Conservation (phyloP, 2,888 invertebrate genomes). For the Dione vanillae region DNA sequence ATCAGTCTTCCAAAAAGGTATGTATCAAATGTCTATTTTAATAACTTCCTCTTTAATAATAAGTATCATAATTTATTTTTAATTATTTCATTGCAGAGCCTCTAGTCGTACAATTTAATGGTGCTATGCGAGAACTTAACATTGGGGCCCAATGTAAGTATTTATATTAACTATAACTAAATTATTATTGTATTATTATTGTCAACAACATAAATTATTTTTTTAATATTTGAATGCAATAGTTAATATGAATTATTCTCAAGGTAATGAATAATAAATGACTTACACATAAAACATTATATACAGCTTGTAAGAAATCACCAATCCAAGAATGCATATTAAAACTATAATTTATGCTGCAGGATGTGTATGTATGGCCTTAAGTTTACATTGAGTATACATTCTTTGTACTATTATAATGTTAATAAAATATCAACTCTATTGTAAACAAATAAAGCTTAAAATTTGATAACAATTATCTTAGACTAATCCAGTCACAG, state of each 20-base stretch:
- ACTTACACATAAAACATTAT: background rate
- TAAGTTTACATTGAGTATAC: slow-evolving; percentile 51
- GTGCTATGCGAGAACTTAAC: slow-evolving; percentile 64
- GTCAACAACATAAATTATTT: background rate
- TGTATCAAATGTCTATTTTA: slow-evolving; percentile 21
- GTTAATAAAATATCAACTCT: slow-evolving; percentile 11
- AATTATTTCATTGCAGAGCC: slow-evolving; percentile 61
- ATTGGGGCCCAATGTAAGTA: slow-evolving; percentile 69
- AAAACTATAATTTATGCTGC: slow-evolving; percentile 67
- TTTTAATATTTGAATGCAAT: background rate
- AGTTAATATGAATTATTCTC: background rate
- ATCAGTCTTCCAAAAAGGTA: slow-evolving; percentile 67
- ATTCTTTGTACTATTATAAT: slow-evolving; percentile 29
- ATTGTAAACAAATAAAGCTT: slow-evolving; percentile 23
- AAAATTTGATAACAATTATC: slow-evolving; percentile 31
- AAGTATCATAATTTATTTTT: slow-evolving; percentile 15
- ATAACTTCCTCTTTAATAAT: slow-evolving; percentile 3
- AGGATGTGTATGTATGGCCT: slow-evolving; percentile 55
- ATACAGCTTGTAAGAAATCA: slow-evolving; percentile 24
- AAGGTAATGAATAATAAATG: background rate
- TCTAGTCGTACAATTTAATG: slow-evolving; percentile 74
- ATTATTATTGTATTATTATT: background rate
- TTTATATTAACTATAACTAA: background rate
- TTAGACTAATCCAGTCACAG: slow-evolving; percentile 34
- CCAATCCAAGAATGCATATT: slow-evolving; percentile 54